A percentile compares a stretch with the other conserved stretches of the same genome.
These are phyloP conservation scores for Erynnis tages DNA, from an alignment of 2,888 invertebrate genomes.

Conservation along the genomic window DNA sequence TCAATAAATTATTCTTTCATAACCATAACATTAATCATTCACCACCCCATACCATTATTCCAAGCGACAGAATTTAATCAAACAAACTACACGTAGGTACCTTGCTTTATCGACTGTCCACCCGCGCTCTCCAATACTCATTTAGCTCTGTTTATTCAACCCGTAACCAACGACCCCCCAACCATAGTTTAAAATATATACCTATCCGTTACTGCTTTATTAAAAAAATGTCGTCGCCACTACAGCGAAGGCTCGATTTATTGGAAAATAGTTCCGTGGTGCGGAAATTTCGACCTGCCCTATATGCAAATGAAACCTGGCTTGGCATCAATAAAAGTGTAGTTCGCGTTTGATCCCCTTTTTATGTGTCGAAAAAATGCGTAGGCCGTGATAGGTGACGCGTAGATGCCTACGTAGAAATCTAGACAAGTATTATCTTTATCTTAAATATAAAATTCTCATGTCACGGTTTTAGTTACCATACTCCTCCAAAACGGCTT, in stretches of 20 bases:
- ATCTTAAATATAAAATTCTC: no score
- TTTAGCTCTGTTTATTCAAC: slow-evolving; percentile 40
- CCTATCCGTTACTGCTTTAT: slow-evolving; percentile 36
- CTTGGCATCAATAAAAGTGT: neutral
- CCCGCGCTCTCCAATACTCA: slow-evolving; percentile 39
- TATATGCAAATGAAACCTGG: slow-evolving; percentile 13
- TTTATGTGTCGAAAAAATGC: neutral
- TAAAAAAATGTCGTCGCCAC: slow-evolving; percentile 32
- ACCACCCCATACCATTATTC: no score
- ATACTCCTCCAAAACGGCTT: no score
- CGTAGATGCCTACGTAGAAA: no score
- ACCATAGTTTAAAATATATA: slow-evolving; percentile 37
- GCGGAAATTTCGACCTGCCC: slow-evolving; percentile 18
- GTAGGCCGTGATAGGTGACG: no score
- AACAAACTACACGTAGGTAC: no score
- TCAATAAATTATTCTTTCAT: no score
- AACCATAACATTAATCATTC: no score
- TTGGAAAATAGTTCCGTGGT: slow-evolving; percentile 19
- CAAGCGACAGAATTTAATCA: no score
- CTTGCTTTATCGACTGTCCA: neutral
- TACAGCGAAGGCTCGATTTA: slow-evolving; percentile 17
- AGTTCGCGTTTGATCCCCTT: neutral
- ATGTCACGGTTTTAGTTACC: no score
- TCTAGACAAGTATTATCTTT: no score
- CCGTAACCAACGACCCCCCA: slow-evolving; percentile 26